These are phyloP conservation scores for Scaptomyza tumidula DNA, from an alignment of 2,888 invertebrate species.

Conservation along the genomic window DNA sequence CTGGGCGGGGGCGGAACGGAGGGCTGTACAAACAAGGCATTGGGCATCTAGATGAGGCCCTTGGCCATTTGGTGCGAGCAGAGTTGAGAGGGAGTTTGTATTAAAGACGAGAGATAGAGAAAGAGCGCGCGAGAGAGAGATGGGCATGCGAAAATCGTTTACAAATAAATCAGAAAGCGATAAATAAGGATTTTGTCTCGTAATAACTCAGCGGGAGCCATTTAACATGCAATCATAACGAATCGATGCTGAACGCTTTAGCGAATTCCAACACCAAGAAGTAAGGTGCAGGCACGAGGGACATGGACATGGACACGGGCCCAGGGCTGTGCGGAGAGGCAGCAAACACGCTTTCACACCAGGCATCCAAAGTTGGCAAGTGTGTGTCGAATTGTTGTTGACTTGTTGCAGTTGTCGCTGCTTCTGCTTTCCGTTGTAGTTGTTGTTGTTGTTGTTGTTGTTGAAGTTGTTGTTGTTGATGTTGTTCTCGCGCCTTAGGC, in stretches of 20 bases:
- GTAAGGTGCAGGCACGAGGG: constrained; percentile 3
- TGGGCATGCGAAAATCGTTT: constrained; percentile 77
- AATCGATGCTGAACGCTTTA: constrained; percentile 83
- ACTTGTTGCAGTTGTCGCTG: constrained; percentile 73
- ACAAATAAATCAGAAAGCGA: constrained; percentile 85
- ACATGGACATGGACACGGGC: neutral
- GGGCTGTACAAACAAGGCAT: constrained; percentile 39
- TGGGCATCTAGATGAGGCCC: constrained; percentile 48
- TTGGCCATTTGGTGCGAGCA: constrained; percentile 18
- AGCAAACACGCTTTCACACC: constrained; percentile 77
- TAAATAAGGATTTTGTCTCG: constrained; percentile 85
- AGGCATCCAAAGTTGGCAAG: constrained; percentile 66
- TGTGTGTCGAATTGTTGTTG: constrained; percentile 77
- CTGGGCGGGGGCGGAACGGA: neutral
- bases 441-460: constrained; percentile 31
- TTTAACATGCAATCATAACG: constrained; percentile 84
- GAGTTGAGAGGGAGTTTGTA: neutral
- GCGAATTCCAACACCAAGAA: constrained; percentile 41
- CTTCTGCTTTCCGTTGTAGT: constrained; percentile 37
- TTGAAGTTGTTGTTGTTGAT: constrained; percentile 37
- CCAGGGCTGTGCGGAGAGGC: constrained; percentile 16
- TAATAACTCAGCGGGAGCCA: constrained; percentile 85
- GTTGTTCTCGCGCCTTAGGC: constrained; percentile 62
- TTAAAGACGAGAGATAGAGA: constrained; percentile 30
- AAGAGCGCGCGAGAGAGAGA: neutral